A percentile compares a stretch with the other conserved stretches of the same genome.
Evolutionary conservation across 2,797 vertebrate genomes (phyloP).

Genomic region (Bradypodion ventrale): DNA sequence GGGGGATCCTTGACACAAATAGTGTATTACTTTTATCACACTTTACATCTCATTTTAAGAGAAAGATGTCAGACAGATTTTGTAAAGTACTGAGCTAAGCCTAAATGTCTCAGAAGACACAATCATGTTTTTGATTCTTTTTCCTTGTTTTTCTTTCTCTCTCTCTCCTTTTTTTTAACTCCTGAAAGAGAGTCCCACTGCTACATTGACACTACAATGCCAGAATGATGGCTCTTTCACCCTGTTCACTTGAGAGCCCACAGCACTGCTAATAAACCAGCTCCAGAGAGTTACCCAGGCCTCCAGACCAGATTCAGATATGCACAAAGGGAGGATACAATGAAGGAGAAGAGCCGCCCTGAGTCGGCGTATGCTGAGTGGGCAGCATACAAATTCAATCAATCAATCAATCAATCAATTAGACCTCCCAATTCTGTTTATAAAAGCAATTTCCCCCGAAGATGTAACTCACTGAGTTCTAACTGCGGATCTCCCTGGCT

Average conservation of each 20-base stretch:
- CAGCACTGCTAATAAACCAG: background rate
- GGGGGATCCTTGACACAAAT: background rate
- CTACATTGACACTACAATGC: too few relatives aligned
- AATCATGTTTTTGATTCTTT: background rate
- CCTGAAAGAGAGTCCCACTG: background rate
- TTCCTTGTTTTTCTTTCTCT: background rate
- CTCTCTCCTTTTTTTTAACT: too few relatives aligned
- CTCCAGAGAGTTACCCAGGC: background rate
- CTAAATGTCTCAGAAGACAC: background rate
- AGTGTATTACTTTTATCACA: background rate
- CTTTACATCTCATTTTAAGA: background rate
- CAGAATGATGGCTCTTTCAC: too few relatives aligned
- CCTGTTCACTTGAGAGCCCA: background rate
- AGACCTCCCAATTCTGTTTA: too few relatives aligned
- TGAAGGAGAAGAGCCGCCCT: too few relatives aligned
- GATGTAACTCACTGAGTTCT: background rate
- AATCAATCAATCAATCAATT: too few relatives aligned
- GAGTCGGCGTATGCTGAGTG: too few relatives aligned
- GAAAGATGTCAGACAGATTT: background rate
- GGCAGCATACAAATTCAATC: too few relatives aligned
- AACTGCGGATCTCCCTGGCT: background rate
- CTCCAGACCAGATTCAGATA: background rate
- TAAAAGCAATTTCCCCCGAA: too few relatives aligned
- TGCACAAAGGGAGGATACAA: background rate
- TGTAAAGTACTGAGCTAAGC: background rate